Evolutionary conservation across 2,113 vertebrate genomes (phyloP), one percentile per base, ranked within the genome.

Genomic region (Platysteira castanea): DNA sequence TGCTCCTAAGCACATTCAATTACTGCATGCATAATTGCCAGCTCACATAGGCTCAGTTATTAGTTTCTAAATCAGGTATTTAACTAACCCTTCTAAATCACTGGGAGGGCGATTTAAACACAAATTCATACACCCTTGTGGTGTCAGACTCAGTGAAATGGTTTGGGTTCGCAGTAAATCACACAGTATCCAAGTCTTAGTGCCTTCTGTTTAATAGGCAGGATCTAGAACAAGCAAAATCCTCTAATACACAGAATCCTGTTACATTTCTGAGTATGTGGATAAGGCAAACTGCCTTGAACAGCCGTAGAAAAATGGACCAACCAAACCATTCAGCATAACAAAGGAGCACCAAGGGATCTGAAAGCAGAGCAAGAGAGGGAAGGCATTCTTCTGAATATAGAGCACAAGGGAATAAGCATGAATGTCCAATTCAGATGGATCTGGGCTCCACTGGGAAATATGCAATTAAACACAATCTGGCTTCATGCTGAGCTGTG

Each of bases 41-140:
- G 56, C 71, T 94, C 67, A 50, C 50, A 70, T 13, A 77, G 59
- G 42, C 79, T 93, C 71, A 90, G 44, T 90, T 73, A 94, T 90
- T 94, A 85, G 63, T 93, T 94, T 92, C 76, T 92, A 92, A 90
- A 96, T 74, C 76, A 90, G 60, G 64, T 90, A 88, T 91, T 95
- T 90, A 93, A 85, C 68, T 26, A 68, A 71, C 82, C 73, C 56
- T 89, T 76, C 50, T 78, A 87, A 88, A 84, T 78, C 85, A 81
- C 39, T 33, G 26, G 39, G 37, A 92, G 56, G 31, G 35, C 59
- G 44, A 92, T 93, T 96, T 78, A 93, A 86, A 78, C 64, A 69
- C 37, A 59, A n/a, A 56, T 81, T 81, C 73, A 28, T 42, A 42
- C 5, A 90, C 56, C 41, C 83, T 93, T 49, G 79, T 81, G 80